phyloP scores from a whole-genome alignment of 2,797 vertebrate genomes.

The Otus scops region DNA sequence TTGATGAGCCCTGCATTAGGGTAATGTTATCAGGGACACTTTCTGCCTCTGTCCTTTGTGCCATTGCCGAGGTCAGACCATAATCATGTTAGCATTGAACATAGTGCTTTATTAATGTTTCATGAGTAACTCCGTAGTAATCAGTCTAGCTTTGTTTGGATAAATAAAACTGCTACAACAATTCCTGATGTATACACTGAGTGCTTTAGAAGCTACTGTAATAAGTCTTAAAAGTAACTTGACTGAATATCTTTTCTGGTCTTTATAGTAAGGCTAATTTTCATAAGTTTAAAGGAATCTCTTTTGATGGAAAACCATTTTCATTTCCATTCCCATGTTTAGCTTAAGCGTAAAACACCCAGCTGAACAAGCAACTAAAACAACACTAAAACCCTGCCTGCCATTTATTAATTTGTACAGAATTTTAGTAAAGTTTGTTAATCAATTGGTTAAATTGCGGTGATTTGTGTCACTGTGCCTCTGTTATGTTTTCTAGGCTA shows the following conservation, averaged over 20 bases:
- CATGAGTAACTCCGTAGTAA: slow-evolving; percentile 80
- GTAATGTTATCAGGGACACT: slow-evolving; percentile 86
- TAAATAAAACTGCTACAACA: slow-evolving; percentile 66
- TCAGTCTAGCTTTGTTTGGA: slow-evolving; percentile 61
- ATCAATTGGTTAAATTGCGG: not conserved
- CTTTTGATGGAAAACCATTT: slow-evolving; percentile 6
- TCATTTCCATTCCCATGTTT: not conserved
- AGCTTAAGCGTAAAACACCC: not conserved
- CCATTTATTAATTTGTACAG: not conserved
- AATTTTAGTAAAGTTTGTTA: slow-evolving; percentile 6
- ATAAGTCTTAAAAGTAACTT: slow-evolving; percentile 19
- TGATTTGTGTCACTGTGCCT: not conserved
- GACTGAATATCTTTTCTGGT: not conserved
- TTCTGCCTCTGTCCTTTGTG: slow-evolving; percentile 82
- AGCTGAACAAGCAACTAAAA: not conserved
- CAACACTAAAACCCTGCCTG: not conserved
- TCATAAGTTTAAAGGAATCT: slow-evolving; percentile 18
- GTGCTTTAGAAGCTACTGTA: slow-evolving; percentile 27
- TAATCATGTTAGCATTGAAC: slow-evolving; percentile 86
- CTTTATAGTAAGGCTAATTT: slow-evolving; percentile 41
- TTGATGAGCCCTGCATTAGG: slow-evolving; percentile 86
- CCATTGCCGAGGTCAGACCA: slow-evolving; percentile 81
- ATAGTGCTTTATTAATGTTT: slow-evolving; percentile 86
- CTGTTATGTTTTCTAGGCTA: not conserved
- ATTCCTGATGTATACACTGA: slow-evolving; percentile 31